These are phyloP conservation scores for Hirtodrosophila confusa DNA, from an alignment of 2,888 invertebrate species.

Conservation along the genomic window DNA sequence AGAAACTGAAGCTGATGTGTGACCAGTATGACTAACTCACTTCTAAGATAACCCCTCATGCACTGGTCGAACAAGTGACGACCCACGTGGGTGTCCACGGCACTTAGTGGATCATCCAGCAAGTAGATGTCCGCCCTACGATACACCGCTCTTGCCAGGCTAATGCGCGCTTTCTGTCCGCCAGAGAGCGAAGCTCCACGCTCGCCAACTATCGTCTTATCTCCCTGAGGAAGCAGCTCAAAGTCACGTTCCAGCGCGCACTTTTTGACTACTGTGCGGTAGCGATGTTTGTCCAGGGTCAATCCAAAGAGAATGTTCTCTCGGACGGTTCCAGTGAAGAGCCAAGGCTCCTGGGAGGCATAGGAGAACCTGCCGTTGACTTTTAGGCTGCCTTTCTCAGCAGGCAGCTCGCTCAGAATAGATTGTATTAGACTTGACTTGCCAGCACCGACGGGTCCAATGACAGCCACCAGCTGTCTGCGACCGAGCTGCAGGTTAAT, in stretches of 20 bases:
- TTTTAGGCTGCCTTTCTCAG: constrained; percentile 85
- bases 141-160: constrained; percentile 93
- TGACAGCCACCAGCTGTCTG: constrained; percentile 88
- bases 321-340: constrained; percentile 88
- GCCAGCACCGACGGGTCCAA: constrained; percentile 89
- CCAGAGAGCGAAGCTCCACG: constrained; percentile 93
- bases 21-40: constrained; percentile 89
- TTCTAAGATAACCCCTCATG: constrained; percentile 85
- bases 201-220: constrained; percentile 89
- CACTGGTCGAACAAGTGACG: constrained; percentile 91
- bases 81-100: constrained; percentile 95
- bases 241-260: constrained; percentile 86
- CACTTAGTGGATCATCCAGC: constrained; percentile 95
- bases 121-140: constrained; percentile 93
- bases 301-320: constrained; percentile 87
- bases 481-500: constrained; percentile 87
- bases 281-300: constrained; percentile 86
- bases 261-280: constrained; percentile 85
- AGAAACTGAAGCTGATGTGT: constrained; percentile 94
- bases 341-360: constrained; percentile 93
- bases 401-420: constrained; percentile 85
- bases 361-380: constrained; percentile 88
- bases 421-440: constrained; percentile 86
- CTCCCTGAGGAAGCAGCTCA: constrained; percentile 86
- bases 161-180: constrained; percentile 94